Percentiles rank a stretch among this genome's conserved stretches.
Evolutionary conservation across 2,797 vertebrate species (phyloP).

Genomic region (Anas bernieri): DNA sequence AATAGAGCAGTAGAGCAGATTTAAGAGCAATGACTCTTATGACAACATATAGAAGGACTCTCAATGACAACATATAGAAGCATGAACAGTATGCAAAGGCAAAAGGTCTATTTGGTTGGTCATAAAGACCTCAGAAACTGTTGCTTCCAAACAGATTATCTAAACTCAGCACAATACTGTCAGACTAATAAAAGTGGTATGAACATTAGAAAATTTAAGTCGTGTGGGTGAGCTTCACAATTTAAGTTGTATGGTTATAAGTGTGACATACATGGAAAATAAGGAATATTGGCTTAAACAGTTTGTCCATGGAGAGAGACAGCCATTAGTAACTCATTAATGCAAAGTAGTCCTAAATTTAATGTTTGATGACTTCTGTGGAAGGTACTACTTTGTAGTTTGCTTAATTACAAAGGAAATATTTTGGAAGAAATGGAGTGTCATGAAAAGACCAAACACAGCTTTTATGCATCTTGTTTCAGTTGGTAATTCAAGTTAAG

Average conservation of each 20-base stretch:
- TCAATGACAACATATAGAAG: not conserved
- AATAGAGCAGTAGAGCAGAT: not conserved
- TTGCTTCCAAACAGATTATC: not conserved
- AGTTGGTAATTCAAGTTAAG: not conserved
- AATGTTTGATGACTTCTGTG: not conserved
- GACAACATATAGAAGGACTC: not conserved
- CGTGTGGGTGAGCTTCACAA: accelerated
- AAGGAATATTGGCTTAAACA: not conserved
- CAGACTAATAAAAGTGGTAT: not conserved
- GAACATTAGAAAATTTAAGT: not conserved
- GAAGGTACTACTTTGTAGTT: not conserved
- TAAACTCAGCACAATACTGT: not conserved
- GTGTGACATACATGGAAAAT: not conserved
- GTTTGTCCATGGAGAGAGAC: not conserved
- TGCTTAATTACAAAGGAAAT: not conserved
- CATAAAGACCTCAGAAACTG: not conserved
- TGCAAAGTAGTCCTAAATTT: not conserved
- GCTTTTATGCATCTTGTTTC: not conserved
- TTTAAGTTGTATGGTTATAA: not conserved
- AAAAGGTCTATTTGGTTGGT: accelerated
- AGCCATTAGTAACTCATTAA: not conserved
- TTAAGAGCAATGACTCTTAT: not conserved
- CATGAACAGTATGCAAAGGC: not conserved
- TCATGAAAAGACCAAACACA: not conserved
- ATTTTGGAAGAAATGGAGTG: not conserved